These are phyloP conservation scores for Melitaea athalia DNA, from an alignment of 2,888 invertebrate genomes.

Conservation along the genomic window DNA sequence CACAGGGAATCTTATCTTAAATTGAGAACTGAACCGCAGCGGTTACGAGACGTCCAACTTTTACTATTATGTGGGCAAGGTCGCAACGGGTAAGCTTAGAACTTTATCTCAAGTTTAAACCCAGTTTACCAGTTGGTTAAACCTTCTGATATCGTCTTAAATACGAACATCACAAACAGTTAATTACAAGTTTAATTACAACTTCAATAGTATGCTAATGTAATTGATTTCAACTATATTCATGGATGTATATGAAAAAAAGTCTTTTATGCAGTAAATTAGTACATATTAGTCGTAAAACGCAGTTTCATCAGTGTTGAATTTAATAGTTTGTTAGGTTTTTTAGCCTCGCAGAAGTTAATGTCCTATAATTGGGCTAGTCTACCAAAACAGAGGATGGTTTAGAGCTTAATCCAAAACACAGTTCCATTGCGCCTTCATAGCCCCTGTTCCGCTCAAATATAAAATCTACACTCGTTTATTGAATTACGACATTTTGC, in stretches of 20 bases:
- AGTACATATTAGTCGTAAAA: too few relatives aligned
- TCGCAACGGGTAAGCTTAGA: conserved; percentile 38
- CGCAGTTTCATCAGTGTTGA: too few relatives aligned
- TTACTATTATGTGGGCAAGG: conserved; percentile 40
- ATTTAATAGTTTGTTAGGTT: too few relatives aligned
- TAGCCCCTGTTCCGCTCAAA: too few relatives aligned
- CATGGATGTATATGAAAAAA: neutral
- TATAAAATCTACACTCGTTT: too few relatives aligned
- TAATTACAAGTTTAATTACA: conserved; percentile 22
- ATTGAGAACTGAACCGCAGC: conserved; percentile 36
- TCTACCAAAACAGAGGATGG: too few relatives aligned
- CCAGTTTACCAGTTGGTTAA: conserved; percentile 39
- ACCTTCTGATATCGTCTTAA: conserved; percentile 35
- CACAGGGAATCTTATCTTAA: conserved; percentile 30
- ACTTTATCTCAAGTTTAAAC: conserved; percentile 39
- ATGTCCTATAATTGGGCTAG: too few relatives aligned
- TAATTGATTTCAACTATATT: conserved; percentile 10
- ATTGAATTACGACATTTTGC: too few relatives aligned
- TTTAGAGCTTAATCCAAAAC: too few relatives aligned
- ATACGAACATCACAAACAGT: conserved; percentile 32
- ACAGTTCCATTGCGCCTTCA: too few relatives aligned
- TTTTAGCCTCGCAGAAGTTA: too few relatives aligned
- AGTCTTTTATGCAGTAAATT: neutral
- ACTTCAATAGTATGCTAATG: conserved; percentile 13
- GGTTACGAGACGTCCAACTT: conserved; percentile 39